Evolutionary conservation across 2,888 invertebrate species (phyloP).

Genomic region (Cephus sareptanus): DNA sequence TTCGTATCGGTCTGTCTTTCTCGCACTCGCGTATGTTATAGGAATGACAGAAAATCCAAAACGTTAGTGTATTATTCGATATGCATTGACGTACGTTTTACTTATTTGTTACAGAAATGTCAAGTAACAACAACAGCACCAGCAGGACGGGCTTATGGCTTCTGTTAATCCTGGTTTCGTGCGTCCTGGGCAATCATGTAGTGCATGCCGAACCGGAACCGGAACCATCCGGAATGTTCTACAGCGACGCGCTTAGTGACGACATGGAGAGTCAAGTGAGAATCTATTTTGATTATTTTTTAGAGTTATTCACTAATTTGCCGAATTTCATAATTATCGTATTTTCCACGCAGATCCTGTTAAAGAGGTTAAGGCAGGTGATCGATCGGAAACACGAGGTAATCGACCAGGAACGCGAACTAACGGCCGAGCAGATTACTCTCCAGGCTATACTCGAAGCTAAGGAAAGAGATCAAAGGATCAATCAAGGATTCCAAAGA

Average conservation of each 20-base stretch:
- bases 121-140: slow-evolving; percentile 11
- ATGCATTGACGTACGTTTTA: neutral
- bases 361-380: slow-evolving; percentile 49
- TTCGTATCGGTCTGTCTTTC: neutral
- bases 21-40: neutral
- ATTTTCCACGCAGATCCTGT: slow-evolving; percentile 27
- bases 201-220: slow-evolving; percentile 44
- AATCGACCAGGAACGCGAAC: slow-evolving; percentile 47
- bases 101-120: neutral
- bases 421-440: slow-evolving; percentile 49
- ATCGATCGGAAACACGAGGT: slow-evolving; percentile 45
- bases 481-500: slow-evolving; percentile 18
- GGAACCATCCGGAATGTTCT: slow-evolving; percentile 41
- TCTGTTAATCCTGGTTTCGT: slow-evolving; percentile 40
- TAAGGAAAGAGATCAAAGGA: slow-evolving; percentile 37
- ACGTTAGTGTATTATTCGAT: neutral
- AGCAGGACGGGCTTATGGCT: slow-evolving; percentile 46
- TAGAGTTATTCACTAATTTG: neutral
- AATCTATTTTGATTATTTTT: slow-evolving; percentile 4
- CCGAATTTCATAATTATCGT: neutral
- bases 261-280: slow-evolving; percentile 48
- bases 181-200: slow-evolving; percentile 35
- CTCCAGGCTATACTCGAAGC: slow-evolving; percentile 49
- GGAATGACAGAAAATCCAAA: neutral
- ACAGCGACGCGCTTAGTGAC: slow-evolving; percentile 38